phyloP scores from a whole-genome alignment of 2,113 vertebrate genomes.

The Phyllopteryx taeniolatus region DNA sequence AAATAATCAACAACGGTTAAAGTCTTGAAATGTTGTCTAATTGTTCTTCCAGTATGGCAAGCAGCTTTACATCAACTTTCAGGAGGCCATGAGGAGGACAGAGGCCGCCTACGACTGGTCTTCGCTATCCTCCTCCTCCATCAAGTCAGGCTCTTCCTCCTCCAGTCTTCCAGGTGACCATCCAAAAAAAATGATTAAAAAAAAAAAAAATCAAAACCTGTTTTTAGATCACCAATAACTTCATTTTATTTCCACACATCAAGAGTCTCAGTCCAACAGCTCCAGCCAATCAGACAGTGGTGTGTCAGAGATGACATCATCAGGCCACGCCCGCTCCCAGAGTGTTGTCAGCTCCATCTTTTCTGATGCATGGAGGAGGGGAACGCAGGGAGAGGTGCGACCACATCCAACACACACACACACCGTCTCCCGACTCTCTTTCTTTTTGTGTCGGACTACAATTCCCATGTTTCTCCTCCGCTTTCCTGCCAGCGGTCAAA shows the following conservation, averaged over 20 bases:
- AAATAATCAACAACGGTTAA: neutral
- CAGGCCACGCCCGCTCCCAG: slow-evolving; percentile 88
- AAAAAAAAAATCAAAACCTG: neutral
- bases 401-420: neutral
- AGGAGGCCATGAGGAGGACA: slow-evolving; percentile 90
- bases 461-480: slow-evolving; percentile 50
- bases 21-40: neutral
- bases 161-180: slow-evolving; percentile 92
- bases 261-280: slow-evolving; percentile 95
- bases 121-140: slow-evolving; percentile 93
- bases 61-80: slow-evolving; percentile 92
- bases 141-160: slow-evolving; percentile 95
- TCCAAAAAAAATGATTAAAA: neutral
- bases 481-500: slow-evolving; percentile 83
- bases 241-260: slow-evolving; percentile 13
- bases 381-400: slow-evolving; percentile 90
- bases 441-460: neutral
- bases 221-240: neutral
- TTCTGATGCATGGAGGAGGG: slow-evolving; percentile 96
- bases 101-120: slow-evolving; percentile 95
- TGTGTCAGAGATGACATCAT: slow-evolving; percentile 87
- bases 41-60: slow-evolving; percentile 83
- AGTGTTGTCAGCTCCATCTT: slow-evolving; percentile 97
- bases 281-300: slow-evolving; percentile 96
- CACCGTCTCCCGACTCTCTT: neutral